Conservation (phyloP, 2,113 vertebrate genomes). For the Irena cyanogastra region DNA sequence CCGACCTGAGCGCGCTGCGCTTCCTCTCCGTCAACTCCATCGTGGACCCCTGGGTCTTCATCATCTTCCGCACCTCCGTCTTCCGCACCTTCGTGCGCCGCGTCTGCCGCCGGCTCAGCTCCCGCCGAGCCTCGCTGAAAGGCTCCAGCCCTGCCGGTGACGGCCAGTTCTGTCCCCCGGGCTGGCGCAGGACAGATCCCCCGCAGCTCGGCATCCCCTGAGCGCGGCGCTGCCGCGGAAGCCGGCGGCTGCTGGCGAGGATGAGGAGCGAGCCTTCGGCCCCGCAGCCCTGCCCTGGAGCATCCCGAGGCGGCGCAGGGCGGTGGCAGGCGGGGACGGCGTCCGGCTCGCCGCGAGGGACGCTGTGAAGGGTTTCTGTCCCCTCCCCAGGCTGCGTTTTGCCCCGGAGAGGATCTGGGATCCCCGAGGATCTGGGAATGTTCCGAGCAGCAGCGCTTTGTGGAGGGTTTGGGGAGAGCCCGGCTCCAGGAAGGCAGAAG, state of each 20-base stretch:
- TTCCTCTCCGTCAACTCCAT: conserved; percentile 80
- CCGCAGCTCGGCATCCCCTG: neutral
- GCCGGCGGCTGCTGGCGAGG: neutral
- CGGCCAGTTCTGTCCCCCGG: neutral
- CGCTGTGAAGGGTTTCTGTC: neutral
- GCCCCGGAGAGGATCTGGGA: neutral
- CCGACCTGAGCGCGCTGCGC: conserved; percentile 72
- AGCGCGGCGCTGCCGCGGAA: neutral
- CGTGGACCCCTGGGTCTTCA: conserved; percentile 81
- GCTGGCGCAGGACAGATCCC: neutral
- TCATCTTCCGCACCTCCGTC: conserved; percentile 78
- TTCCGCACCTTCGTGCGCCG: conserved; percentile 69
- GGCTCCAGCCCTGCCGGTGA: accelerated
- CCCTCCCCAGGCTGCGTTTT: neutral
- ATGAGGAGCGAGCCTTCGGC: conserved; percentile 8
- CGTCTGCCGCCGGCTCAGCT: conserved; percentile 41
- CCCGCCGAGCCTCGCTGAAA: neutral
- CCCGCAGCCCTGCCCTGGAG: neutral
- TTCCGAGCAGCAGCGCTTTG: neutral
- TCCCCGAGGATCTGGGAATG: neutral
- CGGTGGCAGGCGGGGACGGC: neutral
- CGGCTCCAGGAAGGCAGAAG: neutral
- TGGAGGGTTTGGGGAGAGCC: neutral
- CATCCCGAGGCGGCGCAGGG: neutral
- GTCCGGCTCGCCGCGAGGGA: neutral